Evolutionary conservation across 2,113 vertebrate genomes (phyloP), one percentile per base, ranked within the genome.

Genomic region (Mesoclemmys tuberculata): DNA sequence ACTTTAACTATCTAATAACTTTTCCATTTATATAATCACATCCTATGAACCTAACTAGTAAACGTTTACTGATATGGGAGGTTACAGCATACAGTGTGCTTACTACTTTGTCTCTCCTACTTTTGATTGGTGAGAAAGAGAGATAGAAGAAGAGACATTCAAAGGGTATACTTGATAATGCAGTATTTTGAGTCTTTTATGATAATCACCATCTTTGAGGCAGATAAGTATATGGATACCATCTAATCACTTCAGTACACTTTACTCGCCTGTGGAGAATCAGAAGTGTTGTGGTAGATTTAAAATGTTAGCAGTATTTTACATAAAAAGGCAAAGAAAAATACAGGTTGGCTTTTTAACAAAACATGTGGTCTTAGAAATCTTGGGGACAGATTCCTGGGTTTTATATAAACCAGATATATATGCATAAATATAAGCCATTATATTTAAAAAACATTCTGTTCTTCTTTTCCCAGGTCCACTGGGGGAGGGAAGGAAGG

Each of bases 401-500:
- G 16, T 29, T 82, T 46, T 68, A 68, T 24, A 35, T 55, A 78
- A 79, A 68, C 31, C 14, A 80, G 21, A 85, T 71, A 90, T 51
- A 56, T 68, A 91, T 49, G 14, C 19, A 96, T 82, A 55, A 81
- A 54, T 82, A 74, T 84, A 94, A 94, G 89, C 52, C 81, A 87
- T 19, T 90, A 85, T 94, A 46, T 90, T 93, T 79, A 88, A 92
- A 96, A 93, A 10, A 9, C 35, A 61, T 84, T 92, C 88, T 93
- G 31, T 82, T 93, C 49, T 82, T 92, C 88, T 93, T 27, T 82
- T 93, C 38, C n/a, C 44, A 21, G 93, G 89, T 52, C 87, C 78
- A 64, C 41, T 92, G 93, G 80, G 0, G 74, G 95, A 96, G 82
- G 93, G 95, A 96, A 96, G 97, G 97, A 71, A 71, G 64, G 64